These are phyloP conservation scores for Tipula confusa DNA, from an alignment of 2,888 invertebrate genomes.

Conservation along the genomic window DNA sequence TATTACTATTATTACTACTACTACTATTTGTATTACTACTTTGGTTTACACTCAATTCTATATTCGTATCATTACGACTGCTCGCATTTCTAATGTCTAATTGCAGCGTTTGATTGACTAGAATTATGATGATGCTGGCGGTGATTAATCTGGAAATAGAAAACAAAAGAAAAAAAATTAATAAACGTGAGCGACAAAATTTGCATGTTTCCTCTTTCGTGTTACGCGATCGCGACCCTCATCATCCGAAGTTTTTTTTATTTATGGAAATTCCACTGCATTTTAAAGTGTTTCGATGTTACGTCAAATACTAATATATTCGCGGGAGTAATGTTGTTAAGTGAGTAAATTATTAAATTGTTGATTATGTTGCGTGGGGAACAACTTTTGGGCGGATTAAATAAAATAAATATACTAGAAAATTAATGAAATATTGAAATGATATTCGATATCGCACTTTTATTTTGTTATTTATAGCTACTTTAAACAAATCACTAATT, in stretches of 20 bases:
- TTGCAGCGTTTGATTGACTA: constrained; percentile 28
- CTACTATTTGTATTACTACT: too few species aligned
- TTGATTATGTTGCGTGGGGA: not conserved
- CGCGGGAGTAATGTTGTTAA: not conserved
- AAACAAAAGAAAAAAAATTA: not conserved
- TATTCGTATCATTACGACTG: not conserved
- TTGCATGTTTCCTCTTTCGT: not conserved
- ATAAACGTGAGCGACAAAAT: not conserved
- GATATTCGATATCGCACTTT: not conserved
- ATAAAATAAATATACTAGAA: not conserved
- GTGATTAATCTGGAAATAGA: not conserved
- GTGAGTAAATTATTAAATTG: not conserved
- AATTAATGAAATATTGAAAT: not conserved
- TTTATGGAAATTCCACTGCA: not conserved
- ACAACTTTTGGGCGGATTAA: not conserved
- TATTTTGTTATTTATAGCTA: too few species aligned
- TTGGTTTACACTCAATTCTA: not conserved
- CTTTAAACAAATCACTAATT: not conserved
- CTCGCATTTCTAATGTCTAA: not conserved
- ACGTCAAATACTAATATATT: too few species aligned
- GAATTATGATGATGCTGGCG: not conserved
- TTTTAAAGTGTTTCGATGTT: not conserved
- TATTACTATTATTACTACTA: not conserved
- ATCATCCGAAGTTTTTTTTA: not conserved
- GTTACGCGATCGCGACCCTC: too few species aligned